These are phyloP conservation scores for Drosophila mimetica DNA, from an alignment of 2,888 invertebrate genomes.

Conservation along the genomic window DNA sequence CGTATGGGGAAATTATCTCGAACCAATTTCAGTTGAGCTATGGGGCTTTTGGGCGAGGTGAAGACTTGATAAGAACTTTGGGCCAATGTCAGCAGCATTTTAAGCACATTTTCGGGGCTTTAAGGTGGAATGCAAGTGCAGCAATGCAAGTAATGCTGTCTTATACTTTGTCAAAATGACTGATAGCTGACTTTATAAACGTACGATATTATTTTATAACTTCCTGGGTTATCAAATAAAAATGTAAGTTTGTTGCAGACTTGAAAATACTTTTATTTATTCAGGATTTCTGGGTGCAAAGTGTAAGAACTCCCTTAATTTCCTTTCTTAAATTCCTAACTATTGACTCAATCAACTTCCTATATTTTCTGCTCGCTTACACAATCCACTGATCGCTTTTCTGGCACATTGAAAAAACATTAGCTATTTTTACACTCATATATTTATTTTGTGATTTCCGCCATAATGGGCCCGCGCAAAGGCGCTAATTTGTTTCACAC, in stretches of 20 bases:
- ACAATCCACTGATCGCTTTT: conserved; percentile 10
- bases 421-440: conserved; percentile 14
- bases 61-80: conserved; percentile 29
- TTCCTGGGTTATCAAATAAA: not conserved
- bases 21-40: conserved; percentile 30
- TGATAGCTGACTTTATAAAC: not conserved
- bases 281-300: not conserved
- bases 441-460: conserved; percentile 37
- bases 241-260: not conserved
- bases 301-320: not conserved
- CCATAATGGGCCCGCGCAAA: conserved; percentile 3
- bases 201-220: not conserved
- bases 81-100: not conserved
- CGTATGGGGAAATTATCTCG: conserved; percentile 36
- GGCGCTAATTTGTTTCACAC: conserved; percentile 40
- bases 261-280: not conserved
- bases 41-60: conserved; percentile 20
- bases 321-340: not conserved
- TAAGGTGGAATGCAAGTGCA: conserved; percentile 2
- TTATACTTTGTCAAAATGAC: not conserved
- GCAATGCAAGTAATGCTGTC: not conserved
- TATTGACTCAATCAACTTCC: conserved; percentile 14
- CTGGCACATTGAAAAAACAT: conserved; percentile 22
- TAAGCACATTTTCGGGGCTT: not conserved
- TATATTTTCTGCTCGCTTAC: conserved; percentile 9